phyloP scores from a whole-genome alignment of 1,140 invertebrate species.

The Dufourea novaeangliae region DNA sequence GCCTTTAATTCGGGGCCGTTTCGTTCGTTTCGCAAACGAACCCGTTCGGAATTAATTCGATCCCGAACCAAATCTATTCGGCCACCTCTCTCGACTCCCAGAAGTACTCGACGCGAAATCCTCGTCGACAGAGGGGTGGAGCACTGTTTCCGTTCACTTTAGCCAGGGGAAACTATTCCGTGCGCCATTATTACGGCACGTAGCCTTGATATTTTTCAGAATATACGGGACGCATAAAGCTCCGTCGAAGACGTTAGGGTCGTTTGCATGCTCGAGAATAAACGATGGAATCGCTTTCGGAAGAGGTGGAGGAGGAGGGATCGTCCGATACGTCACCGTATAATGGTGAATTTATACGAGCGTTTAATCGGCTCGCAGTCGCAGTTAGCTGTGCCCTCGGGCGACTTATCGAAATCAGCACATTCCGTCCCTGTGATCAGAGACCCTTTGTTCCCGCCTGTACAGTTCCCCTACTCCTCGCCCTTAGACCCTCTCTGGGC shows the following conservation, averaged over 20 bases:
- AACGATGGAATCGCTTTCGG: too few relatives aligned
- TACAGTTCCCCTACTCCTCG: slow-evolving; percentile 48
- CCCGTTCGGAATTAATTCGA: slow-evolving; percentile 27
- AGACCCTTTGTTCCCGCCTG: slow-evolving; percentile 50
- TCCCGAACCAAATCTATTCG: background rate
- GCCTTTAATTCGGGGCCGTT: slow-evolving; percentile 25
- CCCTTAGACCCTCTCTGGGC: slow-evolving; percentile 15
- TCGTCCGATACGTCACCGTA: background rate
- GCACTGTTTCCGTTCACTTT: too few relatives aligned
- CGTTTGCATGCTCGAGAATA: too few relatives aligned
- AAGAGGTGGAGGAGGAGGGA: too few relatives aligned
- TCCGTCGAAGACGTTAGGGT: background rate
- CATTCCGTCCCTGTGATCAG: slow-evolving; percentile 43
- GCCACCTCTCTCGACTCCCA: background rate
- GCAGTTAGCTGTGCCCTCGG: background rate
- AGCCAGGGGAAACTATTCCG: too few relatives aligned
- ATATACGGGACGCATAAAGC: too few relatives aligned
- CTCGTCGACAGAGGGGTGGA: too few relatives aligned
- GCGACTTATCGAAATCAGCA: slow-evolving; percentile 46
- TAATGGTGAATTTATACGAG: slow-evolving; percentile 40
- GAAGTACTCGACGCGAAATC: too few relatives aligned
- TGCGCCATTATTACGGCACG: too few relatives aligned
- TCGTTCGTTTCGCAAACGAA: slow-evolving; percentile 21
- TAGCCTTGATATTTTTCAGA: too few relatives aligned
- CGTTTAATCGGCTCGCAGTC: slow-evolving; percentile 36